phyloP scores from a whole-genome alignment of 1,140 invertebrate genomes.

The Melipona quadrifasciata region DNA sequence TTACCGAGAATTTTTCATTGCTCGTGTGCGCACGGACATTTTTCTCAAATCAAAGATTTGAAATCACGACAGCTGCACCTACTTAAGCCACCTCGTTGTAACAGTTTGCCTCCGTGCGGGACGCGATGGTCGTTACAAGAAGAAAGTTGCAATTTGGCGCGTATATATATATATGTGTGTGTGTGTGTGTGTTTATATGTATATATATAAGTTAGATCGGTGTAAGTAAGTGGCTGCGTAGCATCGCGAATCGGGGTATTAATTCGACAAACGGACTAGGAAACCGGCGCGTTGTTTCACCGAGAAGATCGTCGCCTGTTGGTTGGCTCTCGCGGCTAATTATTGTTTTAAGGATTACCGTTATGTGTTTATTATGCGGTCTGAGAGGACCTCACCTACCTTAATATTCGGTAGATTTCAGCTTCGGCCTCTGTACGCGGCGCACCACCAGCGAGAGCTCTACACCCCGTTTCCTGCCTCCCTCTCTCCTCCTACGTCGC shows the following conservation, averaged over 20 bases:
- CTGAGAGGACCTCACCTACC: slow-evolving; percentile 67
- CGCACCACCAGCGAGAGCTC: slow-evolving; percentile 44
- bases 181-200: no score
- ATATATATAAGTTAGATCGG: slow-evolving; percentile 37
- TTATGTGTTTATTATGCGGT: slow-evolving; percentile 81
- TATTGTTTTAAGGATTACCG: slow-evolving; percentile 82
- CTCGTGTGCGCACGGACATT: not conserved
- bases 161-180: not conserved
- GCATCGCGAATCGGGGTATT: slow-evolving; percentile 64
- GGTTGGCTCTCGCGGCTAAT: slow-evolving; percentile 74
- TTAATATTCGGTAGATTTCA: slow-evolving; percentile 79
- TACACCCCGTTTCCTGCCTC: slow-evolving; percentile 19
- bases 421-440: slow-evolving; percentile 56
- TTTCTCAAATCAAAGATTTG: not conserved
- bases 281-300: slow-evolving; percentile 60
- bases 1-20: not conserved
- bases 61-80: not conserved
- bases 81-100: not conserved
- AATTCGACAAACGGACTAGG: slow-evolving; percentile 71
- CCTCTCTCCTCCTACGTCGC: slow-evolving; percentile 25
- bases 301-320: slow-evolving; percentile 67
- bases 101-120: slow-evolving; percentile 1
- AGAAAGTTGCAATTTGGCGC: slow-evolving; percentile 55
- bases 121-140: slow-evolving; percentile 59
- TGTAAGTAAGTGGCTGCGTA: slow-evolving; percentile 40